Conservation (phyloP, 2,797 vertebrate genomes). For the Phoeniculus purpureus region DNA sequence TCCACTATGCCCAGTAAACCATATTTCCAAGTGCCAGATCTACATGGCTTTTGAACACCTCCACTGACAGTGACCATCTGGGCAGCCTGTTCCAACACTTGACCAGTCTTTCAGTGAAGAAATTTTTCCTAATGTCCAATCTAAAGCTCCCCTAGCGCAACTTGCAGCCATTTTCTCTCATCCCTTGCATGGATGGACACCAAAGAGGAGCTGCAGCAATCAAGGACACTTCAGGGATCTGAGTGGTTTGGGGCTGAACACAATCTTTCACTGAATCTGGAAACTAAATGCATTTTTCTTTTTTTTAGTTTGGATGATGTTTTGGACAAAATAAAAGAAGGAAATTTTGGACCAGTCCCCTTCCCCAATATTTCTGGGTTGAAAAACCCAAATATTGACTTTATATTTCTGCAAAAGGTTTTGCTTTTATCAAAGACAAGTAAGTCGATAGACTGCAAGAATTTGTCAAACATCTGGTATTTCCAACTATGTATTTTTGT, state of each 20-base stretch:
- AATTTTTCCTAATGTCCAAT: too few relatives aligned
- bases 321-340: neutral
- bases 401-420: neutral
- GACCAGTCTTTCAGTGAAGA: too few relatives aligned
- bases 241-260: neutral
- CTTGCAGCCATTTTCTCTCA: too few relatives aligned
- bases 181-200: neutral
- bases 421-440: constrained; percentile 6
- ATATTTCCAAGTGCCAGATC: too few relatives aligned
- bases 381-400: constrained; percentile 32
- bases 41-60: too few relatives aligned
- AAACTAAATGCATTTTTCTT: neutral
- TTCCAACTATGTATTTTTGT: neutral
- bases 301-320: neutral
- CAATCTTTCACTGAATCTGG: neutral
- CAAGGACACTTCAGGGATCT: neutral
- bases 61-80: too few relatives aligned
- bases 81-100: too few relatives aligned
- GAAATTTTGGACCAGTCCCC: neutral
- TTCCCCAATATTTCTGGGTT: neutral
- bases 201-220: neutral
- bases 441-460: neutral
- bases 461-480: constrained; percentile 53
- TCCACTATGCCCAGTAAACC: too few relatives aligned
- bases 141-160: too few relatives aligned